Evolutionary conservation across 2,797 vertebrate species (phyloP), one percentile per base, ranked within the genome.

Genomic region (Adelosebastes latens): DNA sequence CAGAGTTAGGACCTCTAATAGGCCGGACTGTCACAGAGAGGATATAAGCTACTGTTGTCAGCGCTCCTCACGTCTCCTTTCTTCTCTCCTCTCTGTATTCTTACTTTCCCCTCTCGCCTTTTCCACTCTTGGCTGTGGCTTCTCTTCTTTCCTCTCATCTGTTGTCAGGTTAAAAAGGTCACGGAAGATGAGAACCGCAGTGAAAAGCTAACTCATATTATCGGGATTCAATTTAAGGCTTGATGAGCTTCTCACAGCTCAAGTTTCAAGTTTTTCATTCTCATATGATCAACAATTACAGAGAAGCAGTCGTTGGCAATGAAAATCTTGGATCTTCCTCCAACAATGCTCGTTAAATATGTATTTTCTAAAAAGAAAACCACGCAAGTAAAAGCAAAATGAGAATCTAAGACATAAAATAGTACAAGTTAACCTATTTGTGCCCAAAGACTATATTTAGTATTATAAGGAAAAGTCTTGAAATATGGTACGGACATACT

Each of bases 1-100:
- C 95, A 89, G 95, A 96, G 96, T 96, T 95, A 58, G 74, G 72
- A 70, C 72, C 75, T 69, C 92, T 95, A 95, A 97, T 96, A 95
- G 95, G 93, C 84, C 92, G 91, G 79, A 87, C 88, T 95, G 94
- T 96, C 94, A 93, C 90, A 77, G 90, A 95, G 92, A 95, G 84
- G 88, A 94, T 6, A 42, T 20, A 72, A 82, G 87, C 78, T 63
- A 62, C 89, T 79, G 74, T 76, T 89, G 79, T 56, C 69, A 70
- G 72, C 39, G 74, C 46, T 76, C 59, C 60, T 76, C 73, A 52
- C 20, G 8, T 88, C 64, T 79, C 22, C 22, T 66, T 56, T 65
- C 69, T 64, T 73, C 56, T 76, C 56, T 76, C 24, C 46, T 78
- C 56, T 72, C 27, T 72, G 8, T 60, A 60, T 73, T 81, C 70